Conservation (phyloP, 2,888 invertebrate genomes). For the Nemotelus pantherinus region DNA sequence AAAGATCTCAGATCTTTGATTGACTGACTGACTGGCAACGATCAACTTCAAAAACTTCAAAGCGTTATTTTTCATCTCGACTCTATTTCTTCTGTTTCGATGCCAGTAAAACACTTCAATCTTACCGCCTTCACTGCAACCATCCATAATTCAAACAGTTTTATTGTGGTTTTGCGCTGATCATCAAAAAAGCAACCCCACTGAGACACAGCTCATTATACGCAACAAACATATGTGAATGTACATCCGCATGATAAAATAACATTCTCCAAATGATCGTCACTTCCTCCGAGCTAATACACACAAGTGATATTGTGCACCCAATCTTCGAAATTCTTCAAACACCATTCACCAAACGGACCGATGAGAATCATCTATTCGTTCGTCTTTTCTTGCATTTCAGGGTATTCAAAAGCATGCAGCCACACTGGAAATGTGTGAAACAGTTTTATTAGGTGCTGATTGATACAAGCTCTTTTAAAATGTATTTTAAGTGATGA, state of each 20-base stretch:
- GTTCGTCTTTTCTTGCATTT: not conserved
- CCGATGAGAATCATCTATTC: conserved; percentile 1
- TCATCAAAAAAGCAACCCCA: not conserved
- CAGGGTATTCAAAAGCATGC: too few relatives aligned
- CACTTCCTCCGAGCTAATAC: not conserved
- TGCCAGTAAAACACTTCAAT: conserved; percentile 9
- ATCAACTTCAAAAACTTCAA: conserved; percentile 12
- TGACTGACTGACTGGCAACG: conserved; percentile 33
- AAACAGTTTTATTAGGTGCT: conserved; percentile 33
- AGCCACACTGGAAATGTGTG: not conserved
- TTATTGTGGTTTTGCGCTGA: conserved; percentile 17
- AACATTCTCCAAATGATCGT: not conserved
- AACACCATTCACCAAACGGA: not conserved
- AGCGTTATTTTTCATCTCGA: conserved; percentile 18
- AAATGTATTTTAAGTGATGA: conserved; percentile 32
- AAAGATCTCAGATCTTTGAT: not conserved
- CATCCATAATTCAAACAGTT: conserved; percentile 38
- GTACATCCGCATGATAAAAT: not conserved
- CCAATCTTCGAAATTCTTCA: too few relatives aligned
- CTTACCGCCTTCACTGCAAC: conserved; percentile 10
- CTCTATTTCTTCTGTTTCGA: not conserved
- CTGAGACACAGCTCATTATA: not conserved
- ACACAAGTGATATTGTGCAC: too few relatives aligned
- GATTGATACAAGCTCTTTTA: conserved; percentile 31
- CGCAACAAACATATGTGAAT: not conserved